A percentile compares a stretch with the other conserved stretches of the same genome.
Evolutionary conservation across 2,888 invertebrate genomes (phyloP).

Genomic region (Physocephala rufipes): DNA sequence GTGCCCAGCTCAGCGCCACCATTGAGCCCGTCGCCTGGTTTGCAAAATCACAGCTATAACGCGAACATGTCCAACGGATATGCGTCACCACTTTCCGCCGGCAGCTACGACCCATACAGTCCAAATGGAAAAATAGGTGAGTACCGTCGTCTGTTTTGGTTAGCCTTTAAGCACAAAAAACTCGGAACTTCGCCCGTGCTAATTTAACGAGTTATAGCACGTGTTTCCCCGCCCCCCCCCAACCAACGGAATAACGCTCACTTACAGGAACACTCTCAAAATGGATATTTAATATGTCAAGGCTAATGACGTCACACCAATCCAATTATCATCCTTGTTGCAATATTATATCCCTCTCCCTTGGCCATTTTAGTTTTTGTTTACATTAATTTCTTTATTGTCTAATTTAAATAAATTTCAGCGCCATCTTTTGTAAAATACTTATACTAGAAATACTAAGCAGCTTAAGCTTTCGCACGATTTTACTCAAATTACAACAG

Average conservation of each 20-base stretch:
- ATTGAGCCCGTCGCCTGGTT: slow-evolving; percentile 75
- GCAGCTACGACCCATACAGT: slow-evolving; percentile 91
- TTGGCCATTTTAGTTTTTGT: too few relatives aligned
- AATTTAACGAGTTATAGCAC: background rate
- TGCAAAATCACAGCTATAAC: slow-evolving; percentile 66
- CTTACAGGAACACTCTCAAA: too few relatives aligned
- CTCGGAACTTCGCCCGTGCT: too few relatives aligned
- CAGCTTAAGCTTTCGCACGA: slow-evolving; percentile 5
- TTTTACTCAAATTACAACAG: slow-evolving; percentile 12
- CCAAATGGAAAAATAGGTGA: slow-evolving; percentile 89
- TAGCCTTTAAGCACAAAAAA: too few relatives aligned
- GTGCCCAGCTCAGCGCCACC: slow-evolving; percentile 70
- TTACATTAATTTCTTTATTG: background rate
- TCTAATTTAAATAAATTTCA: background rate
- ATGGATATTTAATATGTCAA: background rate
- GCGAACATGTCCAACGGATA: slow-evolving; percentile 74
- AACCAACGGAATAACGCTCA: too few relatives aligned
- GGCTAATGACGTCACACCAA: background rate
- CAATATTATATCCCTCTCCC: background rate
- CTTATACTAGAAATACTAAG: background rate
- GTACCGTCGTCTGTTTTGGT: slow-evolving; percentile 63
- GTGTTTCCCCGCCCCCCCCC: background rate
- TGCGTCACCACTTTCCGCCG: slow-evolving; percentile 85
- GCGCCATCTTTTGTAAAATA: slow-evolving; percentile 34
- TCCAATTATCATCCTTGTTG: too few relatives aligned